These are phyloP conservation scores for Leucopsar rothschildi DNA, from an alignment of 2,113 vertebrate species.

Conservation along the genomic window DNA sequence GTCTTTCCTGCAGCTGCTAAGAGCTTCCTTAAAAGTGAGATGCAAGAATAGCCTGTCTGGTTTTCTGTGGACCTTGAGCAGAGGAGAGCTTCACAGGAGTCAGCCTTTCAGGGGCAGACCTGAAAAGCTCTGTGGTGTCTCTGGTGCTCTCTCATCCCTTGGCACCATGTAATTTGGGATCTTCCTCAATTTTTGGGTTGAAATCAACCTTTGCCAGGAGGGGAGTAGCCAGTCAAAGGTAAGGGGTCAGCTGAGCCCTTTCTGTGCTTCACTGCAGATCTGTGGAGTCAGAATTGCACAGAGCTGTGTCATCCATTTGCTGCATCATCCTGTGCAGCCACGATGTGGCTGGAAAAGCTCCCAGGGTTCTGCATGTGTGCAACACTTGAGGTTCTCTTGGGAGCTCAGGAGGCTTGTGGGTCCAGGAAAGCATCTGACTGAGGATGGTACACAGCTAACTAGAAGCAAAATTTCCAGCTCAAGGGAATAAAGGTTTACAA, in stretches of 20 bases:
- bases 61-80: background rate
- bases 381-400: background rate
- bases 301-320: slow-evolving; percentile 1
- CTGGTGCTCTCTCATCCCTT: background rate
- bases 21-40: background rate
- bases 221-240: background rate
- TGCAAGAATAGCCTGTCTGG: background rate
- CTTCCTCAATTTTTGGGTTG: background rate
- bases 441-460: background rate
- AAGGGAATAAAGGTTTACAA: background rate
- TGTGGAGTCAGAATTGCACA: background rate
- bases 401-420: background rate
- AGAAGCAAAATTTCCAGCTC: background rate
- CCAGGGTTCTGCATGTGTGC: background rate
- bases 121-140: background rate
- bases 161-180: background rate
- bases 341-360: accelerated
- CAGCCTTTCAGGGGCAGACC: background rate
- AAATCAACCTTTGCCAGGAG: background rate
- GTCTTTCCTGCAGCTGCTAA: background rate
- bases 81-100: background rate
- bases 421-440: background rate
- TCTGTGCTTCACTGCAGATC: background rate
- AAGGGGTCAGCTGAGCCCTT: background rate
- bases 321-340: background rate